These are phyloP conservation scores for Endotricha flammealis DNA, from an alignment of 2,888 invertebrate species.

Conservation along the genomic window DNA sequence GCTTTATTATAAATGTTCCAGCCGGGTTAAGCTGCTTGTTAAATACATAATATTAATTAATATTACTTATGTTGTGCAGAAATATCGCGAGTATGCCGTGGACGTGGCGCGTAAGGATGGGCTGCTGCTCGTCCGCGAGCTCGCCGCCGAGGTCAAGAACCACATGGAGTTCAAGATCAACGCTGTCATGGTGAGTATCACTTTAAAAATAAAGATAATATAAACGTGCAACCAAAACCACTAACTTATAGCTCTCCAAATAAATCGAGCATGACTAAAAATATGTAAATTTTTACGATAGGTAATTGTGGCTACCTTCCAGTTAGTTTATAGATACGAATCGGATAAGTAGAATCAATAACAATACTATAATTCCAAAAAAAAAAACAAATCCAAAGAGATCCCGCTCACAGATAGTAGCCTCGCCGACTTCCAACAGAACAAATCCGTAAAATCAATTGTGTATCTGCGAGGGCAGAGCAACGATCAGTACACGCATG, in stretches of 20 bases:
- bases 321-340: no score
- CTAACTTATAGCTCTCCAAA: no score
- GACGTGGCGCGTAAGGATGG: conserved; percentile 91
- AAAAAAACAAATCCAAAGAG: no score
- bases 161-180: conserved; percentile 96
- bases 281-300: no score
- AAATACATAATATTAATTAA: conserved; percentile 14
- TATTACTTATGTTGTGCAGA: conserved; percentile 72
- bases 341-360: no score
- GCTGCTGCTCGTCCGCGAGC: conserved; percentile 88
- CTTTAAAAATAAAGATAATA: no score
- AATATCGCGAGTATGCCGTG: conserved; percentile 87
- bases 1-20: no score
- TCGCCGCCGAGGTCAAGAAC: conserved; percentile 93
- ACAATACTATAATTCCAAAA: no score
- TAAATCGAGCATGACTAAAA: no score
- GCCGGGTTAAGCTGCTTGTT: no score
- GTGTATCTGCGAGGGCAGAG: not conserved
- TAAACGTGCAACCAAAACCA: no score
- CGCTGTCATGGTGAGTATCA: conserved; percentile 91
- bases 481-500: conserved; percentile 3
- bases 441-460: not conserved
- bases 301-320: no score
- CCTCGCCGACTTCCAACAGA: not conserved
- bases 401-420: not conserved